A percentile compares a stretch with the other conserved stretches of the same genome.
These are phyloP conservation scores for Neoaliturus tenellus DNA, from an alignment of 2,888 invertebrate species.

Conservation along the genomic window DNA sequence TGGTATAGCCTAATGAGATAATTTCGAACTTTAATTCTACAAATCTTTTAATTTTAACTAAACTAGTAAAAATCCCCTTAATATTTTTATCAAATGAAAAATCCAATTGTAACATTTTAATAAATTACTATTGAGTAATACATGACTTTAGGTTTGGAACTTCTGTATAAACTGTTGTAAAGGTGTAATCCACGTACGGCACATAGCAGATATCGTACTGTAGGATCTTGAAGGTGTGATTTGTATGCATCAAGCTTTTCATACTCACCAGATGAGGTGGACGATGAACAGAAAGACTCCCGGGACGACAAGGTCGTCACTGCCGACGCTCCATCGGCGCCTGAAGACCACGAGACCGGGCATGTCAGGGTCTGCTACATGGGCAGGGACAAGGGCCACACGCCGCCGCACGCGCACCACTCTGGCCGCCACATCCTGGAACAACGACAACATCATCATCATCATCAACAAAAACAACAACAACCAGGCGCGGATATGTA, in stretches of 20 bases:
- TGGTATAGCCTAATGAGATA: too few species aligned
- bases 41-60: too few species aligned
- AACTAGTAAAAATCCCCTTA: too few species aligned
- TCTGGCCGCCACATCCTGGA: conserved; percentile 28
- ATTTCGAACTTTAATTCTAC: too few species aligned
- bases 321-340: conserved; percentile 91
- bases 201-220: neutral
- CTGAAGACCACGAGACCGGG: conserved; percentile 91
- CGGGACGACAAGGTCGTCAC: conserved; percentile 91
- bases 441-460: neutral
- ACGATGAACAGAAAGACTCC: conserved; percentile 85
- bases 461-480: neutral
- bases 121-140: too few species aligned
- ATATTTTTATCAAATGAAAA: too few species aligned
- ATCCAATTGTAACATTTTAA: too few species aligned
- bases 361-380: conserved; percentile 74
- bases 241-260: neutral
- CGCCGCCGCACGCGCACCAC: conserved; percentile 25
- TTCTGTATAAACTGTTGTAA: neutral
- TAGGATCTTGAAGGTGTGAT: neutral
- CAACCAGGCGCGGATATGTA: too few species aligned
- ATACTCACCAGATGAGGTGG: conserved; percentile 86
- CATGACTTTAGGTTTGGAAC: too few species aligned
- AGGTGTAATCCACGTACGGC: neutral
- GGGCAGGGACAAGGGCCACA: conserved; percentile 39